phyloP scores from a whole-genome alignment of 2,888 invertebrate species.

The Allophyes oxyacanthae region DNA sequence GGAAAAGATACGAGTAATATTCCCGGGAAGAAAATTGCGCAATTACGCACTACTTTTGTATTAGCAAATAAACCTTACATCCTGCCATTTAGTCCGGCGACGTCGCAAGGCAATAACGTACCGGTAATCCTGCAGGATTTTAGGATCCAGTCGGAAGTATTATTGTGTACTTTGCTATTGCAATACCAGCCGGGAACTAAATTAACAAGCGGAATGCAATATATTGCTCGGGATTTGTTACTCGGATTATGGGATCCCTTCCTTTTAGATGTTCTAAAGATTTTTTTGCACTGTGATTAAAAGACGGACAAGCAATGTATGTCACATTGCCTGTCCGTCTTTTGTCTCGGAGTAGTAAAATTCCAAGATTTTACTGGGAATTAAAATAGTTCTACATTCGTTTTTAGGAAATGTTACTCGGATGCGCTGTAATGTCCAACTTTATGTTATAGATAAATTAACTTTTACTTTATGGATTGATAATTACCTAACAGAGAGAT shows the following conservation, averaged over 20 bases:
- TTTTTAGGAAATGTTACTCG: not conserved
- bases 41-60: conserved; percentile 72
- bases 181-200: conserved; percentile 68
- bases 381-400: no score
- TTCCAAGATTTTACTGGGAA: not conserved
- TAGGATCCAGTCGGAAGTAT: conserved; percentile 63
- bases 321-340: no score
- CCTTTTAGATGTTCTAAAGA: conserved; percentile 32
- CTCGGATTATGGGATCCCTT: conserved; percentile 50
- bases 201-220: conserved; percentile 78
- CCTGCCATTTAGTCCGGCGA: conserved; percentile 59
- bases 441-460: no score
- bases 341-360: not conserved
- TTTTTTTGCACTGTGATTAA: conserved; percentile 16
- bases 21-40: conserved; percentile 55
- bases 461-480: no score
- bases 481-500: no score
- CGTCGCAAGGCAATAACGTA: conserved; percentile 74
- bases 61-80: conserved; percentile 72
- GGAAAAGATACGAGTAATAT: conserved; percentile 42
- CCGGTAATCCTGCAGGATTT: conserved; percentile 75
- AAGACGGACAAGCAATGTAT: not conserved
- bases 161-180: conserved; percentile 72
- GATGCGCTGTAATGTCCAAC: no score
- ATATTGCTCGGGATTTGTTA: conserved; percentile 70